A percentile compares a stretch with the other conserved stretches of the same genome.
phyloP scores from a whole-genome alignment of 2,888 invertebrate species.

The Melinaea marsaeus region DNA sequence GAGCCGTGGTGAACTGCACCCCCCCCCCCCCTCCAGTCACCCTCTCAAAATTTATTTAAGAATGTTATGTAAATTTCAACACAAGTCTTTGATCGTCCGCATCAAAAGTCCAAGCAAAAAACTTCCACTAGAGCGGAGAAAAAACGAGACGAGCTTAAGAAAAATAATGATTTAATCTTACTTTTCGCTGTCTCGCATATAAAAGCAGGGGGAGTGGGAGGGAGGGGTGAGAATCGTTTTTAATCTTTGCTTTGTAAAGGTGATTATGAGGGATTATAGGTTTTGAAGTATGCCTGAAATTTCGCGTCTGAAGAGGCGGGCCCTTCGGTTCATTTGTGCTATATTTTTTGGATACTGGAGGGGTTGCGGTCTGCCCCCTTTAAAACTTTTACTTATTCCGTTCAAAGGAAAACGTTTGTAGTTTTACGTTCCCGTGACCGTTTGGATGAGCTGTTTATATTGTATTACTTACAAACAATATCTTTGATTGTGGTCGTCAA shows the following conservation, averaged over 20 bases:
- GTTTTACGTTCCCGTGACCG: slow-evolving; percentile 49
- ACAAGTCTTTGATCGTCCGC: slow-evolving; percentile 78
- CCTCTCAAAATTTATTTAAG: slow-evolving; percentile 68
- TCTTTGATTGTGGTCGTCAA: not conserved
- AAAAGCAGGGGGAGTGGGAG: slow-evolving; percentile 55
- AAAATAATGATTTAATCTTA: slow-evolving; percentile 80
- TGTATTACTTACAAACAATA: not conserved
- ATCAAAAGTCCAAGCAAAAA: slow-evolving; percentile 76
- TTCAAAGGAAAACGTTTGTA: slow-evolving; percentile 70
- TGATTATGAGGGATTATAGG: slow-evolving; percentile 79
- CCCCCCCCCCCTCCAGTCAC: slow-evolving; percentile 48
- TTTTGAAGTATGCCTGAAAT: slow-evolving; percentile 78
- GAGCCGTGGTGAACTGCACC: slow-evolving; percentile 51
- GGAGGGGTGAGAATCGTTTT: slow-evolving; percentile 74
- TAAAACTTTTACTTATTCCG: slow-evolving; percentile 72
- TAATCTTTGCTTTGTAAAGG: slow-evolving; percentile 81
- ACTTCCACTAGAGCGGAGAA: slow-evolving; percentile 66
- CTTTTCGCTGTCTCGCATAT: slow-evolving; percentile 77
- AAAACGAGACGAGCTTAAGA: slow-evolving; percentile 76
- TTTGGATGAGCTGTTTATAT: slow-evolving; percentile 19
- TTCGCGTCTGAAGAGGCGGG: slow-evolving; percentile 67
- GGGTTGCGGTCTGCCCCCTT: slow-evolving; percentile 69
- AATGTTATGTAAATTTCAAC: slow-evolving; percentile 78
- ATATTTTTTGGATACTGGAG: slow-evolving; percentile 71
- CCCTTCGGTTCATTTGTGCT: slow-evolving; percentile 66